Evolutionary conservation across 92 coral and sea anemone species (phyloP).

Genomic region (Blastomussa wellsi): DNA sequence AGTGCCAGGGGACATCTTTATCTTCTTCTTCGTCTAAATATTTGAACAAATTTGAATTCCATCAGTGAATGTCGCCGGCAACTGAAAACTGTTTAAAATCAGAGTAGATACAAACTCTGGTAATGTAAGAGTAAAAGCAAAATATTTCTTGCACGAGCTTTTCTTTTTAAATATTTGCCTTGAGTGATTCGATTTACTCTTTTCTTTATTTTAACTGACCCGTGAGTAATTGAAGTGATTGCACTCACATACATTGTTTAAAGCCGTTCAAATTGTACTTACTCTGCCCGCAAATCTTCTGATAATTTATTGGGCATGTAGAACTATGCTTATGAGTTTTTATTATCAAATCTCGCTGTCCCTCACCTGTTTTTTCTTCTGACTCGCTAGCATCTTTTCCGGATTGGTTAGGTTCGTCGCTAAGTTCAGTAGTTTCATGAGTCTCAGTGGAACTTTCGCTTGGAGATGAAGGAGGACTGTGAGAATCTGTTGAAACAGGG

Average conservation of each 20-base stretch:
- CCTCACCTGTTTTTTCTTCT: constrained; percentile 49
- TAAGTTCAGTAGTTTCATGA: background rate
- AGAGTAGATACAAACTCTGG: background rate
- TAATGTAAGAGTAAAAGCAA: background rate
- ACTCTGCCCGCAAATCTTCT: background rate
- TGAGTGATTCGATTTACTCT: constrained; percentile 18
- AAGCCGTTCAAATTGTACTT: constrained; percentile 1
- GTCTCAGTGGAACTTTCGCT: constrained; percentile 25
- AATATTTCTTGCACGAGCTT: background rate
- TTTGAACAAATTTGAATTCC: constrained; percentile 35
- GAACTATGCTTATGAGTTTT: background rate
- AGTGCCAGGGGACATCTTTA: constrained; percentile 88
- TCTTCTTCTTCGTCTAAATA: constrained; percentile 53
- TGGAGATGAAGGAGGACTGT: constrained; percentile 36
- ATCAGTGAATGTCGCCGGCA: constrained; percentile 1
- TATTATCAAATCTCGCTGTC: background rate
- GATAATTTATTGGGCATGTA: background rate
- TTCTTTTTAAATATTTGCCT: background rate
- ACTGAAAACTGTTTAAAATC: background rate
- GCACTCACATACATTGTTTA: constrained; percentile 11
- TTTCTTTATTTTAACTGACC: constrained; percentile 32
- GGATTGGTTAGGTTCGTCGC: constrained; percentile 20
- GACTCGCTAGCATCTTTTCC: constrained; percentile 41
- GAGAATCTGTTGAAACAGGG: constrained; percentile 11
- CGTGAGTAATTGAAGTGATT: constrained; percentile 30